Evolutionary conservation across 2,113 vertebrate species (phyloP).

Genomic region (Glaucomys volans): DNA sequence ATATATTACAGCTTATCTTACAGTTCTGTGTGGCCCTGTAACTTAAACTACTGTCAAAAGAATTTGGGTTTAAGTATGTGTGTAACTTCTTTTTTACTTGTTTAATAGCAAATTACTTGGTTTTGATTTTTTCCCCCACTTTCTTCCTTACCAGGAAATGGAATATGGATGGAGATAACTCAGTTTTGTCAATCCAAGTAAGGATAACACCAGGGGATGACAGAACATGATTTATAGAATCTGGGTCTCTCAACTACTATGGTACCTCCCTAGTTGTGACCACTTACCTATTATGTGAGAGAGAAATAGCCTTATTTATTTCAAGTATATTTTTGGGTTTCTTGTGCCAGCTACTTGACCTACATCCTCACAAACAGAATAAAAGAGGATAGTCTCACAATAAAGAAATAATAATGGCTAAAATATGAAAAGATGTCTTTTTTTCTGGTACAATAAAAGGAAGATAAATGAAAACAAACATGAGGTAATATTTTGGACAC

Average conservation of each 20-base stretch:
- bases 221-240: not conserved
- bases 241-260: not conserved
- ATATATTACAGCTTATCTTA: constrained; percentile 5
- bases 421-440: not conserved
- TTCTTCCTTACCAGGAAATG: constrained; percentile 16
- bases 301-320: constrained; percentile 27
- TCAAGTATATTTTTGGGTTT: constrained; percentile 2
- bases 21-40: not conserved
- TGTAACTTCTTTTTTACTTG: constrained; percentile 30
- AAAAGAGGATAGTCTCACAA: not conserved
- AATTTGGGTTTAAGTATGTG: not conserved
- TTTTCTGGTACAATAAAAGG: constrained; percentile 23
- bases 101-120: constrained; percentile 43
- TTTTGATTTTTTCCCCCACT: not conserved
- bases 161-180: not conserved
- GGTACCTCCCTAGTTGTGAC: not conserved
- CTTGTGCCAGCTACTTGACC: not conserved
- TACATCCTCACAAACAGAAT: constrained; percentile 21
- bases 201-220: constrained; percentile 18
- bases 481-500: not conserved
- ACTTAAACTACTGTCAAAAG: constrained; percentile 34
- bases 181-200: not conserved
- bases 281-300: not conserved
- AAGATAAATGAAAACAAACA: constrained; percentile 22
- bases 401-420: constrained; percentile 9